Evolutionary conservation across 2,113 vertebrate genomes (phyloP), one percentile per base, ranked within the genome.

Genomic region (human (Homo sapiens)): DNA sequence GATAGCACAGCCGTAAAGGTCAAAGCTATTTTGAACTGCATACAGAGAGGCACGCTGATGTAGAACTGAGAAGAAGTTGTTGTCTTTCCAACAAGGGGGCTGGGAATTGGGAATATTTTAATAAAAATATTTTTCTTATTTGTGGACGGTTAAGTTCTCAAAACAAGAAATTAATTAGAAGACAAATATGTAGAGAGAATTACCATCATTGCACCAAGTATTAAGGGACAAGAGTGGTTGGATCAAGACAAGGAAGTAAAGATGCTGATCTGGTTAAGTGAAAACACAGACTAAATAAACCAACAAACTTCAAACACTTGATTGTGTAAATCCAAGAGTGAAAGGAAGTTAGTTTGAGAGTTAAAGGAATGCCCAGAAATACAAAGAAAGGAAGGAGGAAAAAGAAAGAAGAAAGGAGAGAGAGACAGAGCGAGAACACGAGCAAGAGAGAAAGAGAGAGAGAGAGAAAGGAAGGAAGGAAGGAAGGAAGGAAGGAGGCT

Each of bases 11-110:
- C 13, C 13, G 7, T 48, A 96, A 98, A 98, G 90, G 76, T 92
- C 90, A 97, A 96, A 97, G 84, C 90, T 96, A 93, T 97, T 96
- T 95, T 88, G 68, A 93, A 85, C 20, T 79, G 52, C n/a, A 64
- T 38, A 78, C 25, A 78, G 18, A 92, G 93, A 95, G 40, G 38
- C 64, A 94, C 13, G 16, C 14, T 80, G 87, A 90, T 92, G 1
- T 17, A 78, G 64, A 92, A n/a, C 12, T 50, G n/a, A 93, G 27
- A 83, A 93, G 55, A 85, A 92, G 85, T 20, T 73, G 3, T 27
- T 95, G 18, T 88, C 14, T 93, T 96, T 59, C n/a, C 59, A 96
- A 80, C 22, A 72, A 50, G 18, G 48, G 14, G 32, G 22, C 7
- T 92, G 32, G 64, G 50, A 73, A 66, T 35, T 79, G 48, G 50